Conservation (phyloP, 2,113 vertebrate species). For the Lethenteron camtschaticum region DNA sequence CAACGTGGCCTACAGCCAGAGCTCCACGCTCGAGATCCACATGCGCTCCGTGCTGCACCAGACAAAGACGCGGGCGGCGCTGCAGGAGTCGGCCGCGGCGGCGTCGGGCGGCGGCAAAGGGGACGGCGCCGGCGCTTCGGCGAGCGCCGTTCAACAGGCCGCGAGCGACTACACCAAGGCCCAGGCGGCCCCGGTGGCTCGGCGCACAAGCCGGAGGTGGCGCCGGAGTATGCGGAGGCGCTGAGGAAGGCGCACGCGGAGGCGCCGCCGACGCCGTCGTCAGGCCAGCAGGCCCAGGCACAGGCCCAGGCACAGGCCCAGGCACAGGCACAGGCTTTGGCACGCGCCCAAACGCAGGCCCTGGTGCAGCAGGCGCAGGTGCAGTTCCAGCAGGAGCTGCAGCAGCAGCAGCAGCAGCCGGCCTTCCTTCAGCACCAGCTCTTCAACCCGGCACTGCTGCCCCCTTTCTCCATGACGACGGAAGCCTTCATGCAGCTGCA, state of each 20-base stretch:
- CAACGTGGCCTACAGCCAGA: slow-evolving; percentile 98
- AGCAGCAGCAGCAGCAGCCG: slow-evolving; percentile 32
- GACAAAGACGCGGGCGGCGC: slow-evolving; percentile 93
- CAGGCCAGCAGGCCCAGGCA: background rate
- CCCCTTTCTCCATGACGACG: slow-evolving; percentile 89
- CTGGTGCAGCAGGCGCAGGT: background rate
- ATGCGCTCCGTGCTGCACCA: slow-evolving; percentile 99
- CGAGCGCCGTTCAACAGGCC: background rate
- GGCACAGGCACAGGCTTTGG: background rate
- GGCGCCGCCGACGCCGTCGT: background rate
- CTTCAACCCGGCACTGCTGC: slow-evolving; percentile 83
- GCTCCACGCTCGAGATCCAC: slow-evolving; percentile 94
- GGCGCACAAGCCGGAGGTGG: background rate
- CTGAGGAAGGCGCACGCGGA: background rate
- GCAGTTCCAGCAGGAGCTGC: slow-evolving; percentile 66
- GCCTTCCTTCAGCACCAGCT: slow-evolving; percentile 98
- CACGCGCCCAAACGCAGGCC: too few species aligned
- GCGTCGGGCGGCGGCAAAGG: slow-evolving; percentile 16
- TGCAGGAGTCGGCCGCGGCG: slow-evolving; percentile 48
- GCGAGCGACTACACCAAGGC: slow-evolving; percentile 13
- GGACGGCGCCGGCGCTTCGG: background rate
- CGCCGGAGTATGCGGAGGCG: background rate
- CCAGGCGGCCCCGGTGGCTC: background rate
- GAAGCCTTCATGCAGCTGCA: slow-evolving; percentile 87
- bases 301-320: slow-evolving; percentile 6